Conservation (phyloP, 2,113 vertebrate genomes). For the Cyanoliseus patagonus region DNA sequence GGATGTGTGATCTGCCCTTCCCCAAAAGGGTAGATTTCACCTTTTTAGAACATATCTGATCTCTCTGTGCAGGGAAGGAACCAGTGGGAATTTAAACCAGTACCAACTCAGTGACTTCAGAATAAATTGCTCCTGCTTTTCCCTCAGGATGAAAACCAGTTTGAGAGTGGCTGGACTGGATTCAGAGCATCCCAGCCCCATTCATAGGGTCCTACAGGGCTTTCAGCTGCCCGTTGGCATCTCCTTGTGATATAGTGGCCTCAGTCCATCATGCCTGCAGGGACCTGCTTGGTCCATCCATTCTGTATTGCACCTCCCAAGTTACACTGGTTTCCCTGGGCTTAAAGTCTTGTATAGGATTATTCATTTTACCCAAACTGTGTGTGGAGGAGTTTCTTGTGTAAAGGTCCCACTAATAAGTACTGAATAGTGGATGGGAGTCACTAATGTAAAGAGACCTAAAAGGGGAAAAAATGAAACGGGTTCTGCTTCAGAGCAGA, state of each 20-base stretch:
- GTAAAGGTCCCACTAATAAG: neutral
- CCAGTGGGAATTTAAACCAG: neutral
- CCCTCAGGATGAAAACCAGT: neutral
- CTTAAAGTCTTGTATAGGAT: neutral
- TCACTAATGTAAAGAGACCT: neutral
- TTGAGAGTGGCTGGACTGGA: neutral
- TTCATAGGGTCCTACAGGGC: rapidly evolving
- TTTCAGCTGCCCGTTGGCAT: neutral
- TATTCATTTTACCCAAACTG: neutral
- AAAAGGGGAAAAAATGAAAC: neutral
- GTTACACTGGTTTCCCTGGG: neutral
- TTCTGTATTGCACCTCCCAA: neutral
- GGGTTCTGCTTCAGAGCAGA: neutral
- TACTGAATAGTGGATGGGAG: neutral
- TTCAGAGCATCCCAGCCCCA: neutral
- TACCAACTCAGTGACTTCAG: neutral
- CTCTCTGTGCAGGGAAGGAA: neutral
- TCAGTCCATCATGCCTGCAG: neutral
- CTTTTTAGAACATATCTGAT: neutral
- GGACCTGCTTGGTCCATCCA: neutral
- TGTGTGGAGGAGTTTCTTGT: neutral
- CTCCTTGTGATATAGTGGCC: neutral
- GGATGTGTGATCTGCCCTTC: neutral
- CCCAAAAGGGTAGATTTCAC: neutral
- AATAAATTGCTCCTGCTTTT: neutral